Percentiles rank a stretch among this genome's conserved stretches.
These are phyloP conservation scores for Priocnemis perturbator DNA, from an alignment of 2,888 invertebrate genomes.

Conservation along the genomic window DNA sequence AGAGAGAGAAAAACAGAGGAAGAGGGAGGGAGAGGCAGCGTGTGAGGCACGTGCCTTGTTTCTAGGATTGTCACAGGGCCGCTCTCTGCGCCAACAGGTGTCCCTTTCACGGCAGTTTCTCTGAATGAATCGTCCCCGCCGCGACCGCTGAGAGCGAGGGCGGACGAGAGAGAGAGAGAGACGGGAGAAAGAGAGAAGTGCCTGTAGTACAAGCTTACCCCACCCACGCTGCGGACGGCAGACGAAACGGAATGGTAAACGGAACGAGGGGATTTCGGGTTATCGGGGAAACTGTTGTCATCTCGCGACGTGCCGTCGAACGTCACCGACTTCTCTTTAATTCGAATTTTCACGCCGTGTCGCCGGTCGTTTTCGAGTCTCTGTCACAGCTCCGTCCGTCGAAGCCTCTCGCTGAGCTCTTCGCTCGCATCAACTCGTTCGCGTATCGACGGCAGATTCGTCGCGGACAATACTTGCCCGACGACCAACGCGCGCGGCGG, in stretches of 20 bases:
- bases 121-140: conserved; percentile 75
- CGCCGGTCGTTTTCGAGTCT: too few relatives aligned
- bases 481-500: conserved; percentile 62
- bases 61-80: conserved; percentile 71
- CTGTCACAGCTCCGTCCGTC: too few relatives aligned
- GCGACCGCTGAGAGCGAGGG: conserved; percentile 36
- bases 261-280: conserved; percentile 70
- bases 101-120: conserved; percentile 76
- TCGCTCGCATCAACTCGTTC: conserved; percentile 7
- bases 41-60: conserved; percentile 50
- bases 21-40: not conserved
- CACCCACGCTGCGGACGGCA: conserved; percentile 73
- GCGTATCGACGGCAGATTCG: not conserved
- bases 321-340: not conserved
- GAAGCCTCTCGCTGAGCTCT: too few relatives aligned
- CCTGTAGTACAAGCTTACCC: conserved; percentile 71
- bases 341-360: too few relatives aligned
- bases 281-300: conserved; percentile 67
- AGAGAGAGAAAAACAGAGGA: not conserved
- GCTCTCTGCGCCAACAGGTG: conserved; percentile 74
- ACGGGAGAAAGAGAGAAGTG: conserved; percentile 58
- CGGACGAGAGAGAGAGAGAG: conserved; percentile 45
- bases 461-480: conserved; percentile 65
- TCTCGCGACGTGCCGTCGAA: not conserved
- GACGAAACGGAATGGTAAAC: conserved; percentile 75